phyloP scores from a whole-genome alignment of 92 coral and sea anemone genomes.

The Micromussa lordhowensis region DNA sequence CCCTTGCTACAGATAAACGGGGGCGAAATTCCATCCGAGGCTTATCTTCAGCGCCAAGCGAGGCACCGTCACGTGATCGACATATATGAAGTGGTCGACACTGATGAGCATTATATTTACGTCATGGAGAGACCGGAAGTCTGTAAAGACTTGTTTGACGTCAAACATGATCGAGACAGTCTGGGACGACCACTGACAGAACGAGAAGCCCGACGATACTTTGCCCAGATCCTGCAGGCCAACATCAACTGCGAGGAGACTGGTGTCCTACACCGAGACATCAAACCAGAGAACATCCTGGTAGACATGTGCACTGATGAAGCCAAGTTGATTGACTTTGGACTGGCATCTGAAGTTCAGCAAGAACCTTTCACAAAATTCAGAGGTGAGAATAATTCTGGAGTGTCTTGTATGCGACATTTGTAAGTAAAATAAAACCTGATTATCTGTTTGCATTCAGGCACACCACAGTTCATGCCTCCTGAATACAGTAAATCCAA shows the following conservation, averaged over 20 bases:
- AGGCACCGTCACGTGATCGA: too few species aligned
- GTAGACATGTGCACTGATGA: constrained; percentile 10
- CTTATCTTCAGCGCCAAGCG: too few species aligned
- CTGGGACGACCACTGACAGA: too few species aligned
- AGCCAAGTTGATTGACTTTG: constrained; percentile 25
- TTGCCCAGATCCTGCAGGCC: background rate
- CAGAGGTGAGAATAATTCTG: constrained; percentile 4
- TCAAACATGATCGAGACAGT: constrained; percentile 1
- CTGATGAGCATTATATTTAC: too few species aligned
- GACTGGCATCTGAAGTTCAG: constrained; percentile 15
- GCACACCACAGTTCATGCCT: constrained; percentile 6
- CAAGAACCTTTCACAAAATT: constrained; percentile 4
- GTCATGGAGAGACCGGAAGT: background rate
- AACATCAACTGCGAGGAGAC: constrained; percentile 19
- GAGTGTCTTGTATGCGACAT: too few species aligned
- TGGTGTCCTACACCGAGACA: constrained; percentile 11
- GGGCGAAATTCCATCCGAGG: too few species aligned
- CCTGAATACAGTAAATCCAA: background rate
- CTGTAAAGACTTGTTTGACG: constrained; percentile 13
- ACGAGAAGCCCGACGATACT: too few species aligned
- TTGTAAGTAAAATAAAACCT: background rate
- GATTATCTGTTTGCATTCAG: background rate
- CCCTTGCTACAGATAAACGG: too few species aligned
- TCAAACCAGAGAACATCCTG: constrained; percentile 22
- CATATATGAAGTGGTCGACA: too few species aligned